phyloP scores from a whole-genome alignment of 2,888 invertebrate genomes.

The Volucella bombylans region DNA sequence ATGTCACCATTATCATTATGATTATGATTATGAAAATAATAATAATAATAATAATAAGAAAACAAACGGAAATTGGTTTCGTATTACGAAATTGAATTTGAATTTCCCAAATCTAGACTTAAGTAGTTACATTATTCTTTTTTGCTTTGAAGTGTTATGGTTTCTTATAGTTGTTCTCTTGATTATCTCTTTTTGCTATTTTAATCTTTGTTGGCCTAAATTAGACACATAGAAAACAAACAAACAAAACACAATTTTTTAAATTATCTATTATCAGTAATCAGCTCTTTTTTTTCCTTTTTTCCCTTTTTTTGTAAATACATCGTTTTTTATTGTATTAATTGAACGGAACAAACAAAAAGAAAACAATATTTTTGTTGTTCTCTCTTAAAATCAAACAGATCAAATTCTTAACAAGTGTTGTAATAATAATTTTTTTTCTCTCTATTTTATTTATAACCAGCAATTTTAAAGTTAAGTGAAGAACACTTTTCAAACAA shows the following conservation, averaged over 20 bases:
- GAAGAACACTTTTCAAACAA: conserved; percentile 20
- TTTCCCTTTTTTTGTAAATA: conserved; percentile 60
- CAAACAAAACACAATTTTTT: background rate
- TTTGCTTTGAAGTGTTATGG: conserved; percentile 64
- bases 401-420: conserved; percentile 28
- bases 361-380: conserved; percentile 6
- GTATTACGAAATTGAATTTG: conserved; percentile 42
- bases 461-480: conserved; percentile 54
- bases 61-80: conserved; percentile 44
- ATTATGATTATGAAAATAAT: conserved; percentile 52
- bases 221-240: conserved; percentile 24
- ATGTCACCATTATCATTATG: conserved; percentile 46
- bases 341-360: conserved; percentile 21
- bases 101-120: conserved; percentile 54
- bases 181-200: conserved; percentile 21
- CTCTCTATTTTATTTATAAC: conserved; percentile 47
- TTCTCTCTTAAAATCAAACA: conserved; percentile 19
- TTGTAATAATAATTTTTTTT: conserved; percentile 10
- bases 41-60: conserved; percentile 54
- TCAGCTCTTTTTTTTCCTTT: conserved; percentile 16
- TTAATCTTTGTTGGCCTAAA: conserved; percentile 51
- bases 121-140: conserved; percentile 65
- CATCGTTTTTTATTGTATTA: conserved; percentile 23
- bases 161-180: conserved; percentile 38
- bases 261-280: conserved; percentile 28